Evolutionary conservation across 1,140 invertebrate species (phyloP).

Genomic region (Caligus rogercresseyi): DNA sequence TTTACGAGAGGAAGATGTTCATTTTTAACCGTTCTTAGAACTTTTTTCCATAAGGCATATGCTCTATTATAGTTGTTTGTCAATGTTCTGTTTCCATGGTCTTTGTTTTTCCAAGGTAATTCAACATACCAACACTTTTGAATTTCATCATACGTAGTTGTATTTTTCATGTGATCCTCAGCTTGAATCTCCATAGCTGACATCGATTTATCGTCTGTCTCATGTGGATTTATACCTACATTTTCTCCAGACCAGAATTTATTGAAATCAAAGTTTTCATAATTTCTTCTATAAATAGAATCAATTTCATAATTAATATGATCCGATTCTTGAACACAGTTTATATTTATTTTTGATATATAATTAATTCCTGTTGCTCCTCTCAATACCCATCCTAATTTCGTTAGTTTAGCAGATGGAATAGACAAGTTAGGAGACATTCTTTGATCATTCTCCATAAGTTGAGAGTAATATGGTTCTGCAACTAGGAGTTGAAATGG

Average conservation of each 20-base stretch:
- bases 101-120: neutral
- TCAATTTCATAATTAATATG: neutral
- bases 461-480: neutral
- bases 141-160: neutral
- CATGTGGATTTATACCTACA: neutral
- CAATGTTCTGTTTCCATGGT: neutral
- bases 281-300: neutral
- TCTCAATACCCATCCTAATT: neutral
- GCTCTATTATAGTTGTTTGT: neutral
- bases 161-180: neutral
- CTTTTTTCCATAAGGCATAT: neutral
- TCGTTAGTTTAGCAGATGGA: neutral
- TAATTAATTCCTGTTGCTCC: neutral
- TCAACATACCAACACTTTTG: neutral
- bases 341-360: neutral
- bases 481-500: neutral
- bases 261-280: neutral
- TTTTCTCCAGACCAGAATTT: neutral
- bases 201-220: neutral
- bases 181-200: neutral
- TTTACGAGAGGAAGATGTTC: neutral
- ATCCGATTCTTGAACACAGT: neutral
- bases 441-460: neutral
- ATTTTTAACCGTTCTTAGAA: neutral
- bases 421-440: neutral